Evolutionary conservation across 2,888 invertebrate species (phyloP).

Genomic region (Aromia moschata): DNA sequence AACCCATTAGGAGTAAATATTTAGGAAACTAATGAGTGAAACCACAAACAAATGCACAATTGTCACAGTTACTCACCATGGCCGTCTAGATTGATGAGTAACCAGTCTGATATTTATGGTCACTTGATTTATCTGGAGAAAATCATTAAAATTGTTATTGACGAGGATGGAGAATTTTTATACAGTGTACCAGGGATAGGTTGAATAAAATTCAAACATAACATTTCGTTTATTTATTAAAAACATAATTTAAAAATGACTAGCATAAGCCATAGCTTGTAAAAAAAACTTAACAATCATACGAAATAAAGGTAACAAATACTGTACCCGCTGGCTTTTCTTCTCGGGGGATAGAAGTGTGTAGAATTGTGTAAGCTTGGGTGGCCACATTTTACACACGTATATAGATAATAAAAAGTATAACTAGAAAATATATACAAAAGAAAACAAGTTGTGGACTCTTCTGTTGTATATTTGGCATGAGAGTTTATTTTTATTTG

Average conservation of each 20-base stretch:
- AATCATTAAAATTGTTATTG: too few species aligned
- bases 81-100: too few species aligned
- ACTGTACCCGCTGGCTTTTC: constrained; percentile 23
- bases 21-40: too few species aligned
- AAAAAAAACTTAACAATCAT: constrained; percentile 28
- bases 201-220: constrained; percentile 21
- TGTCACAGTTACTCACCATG: too few species aligned
- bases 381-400: constrained; percentile 7
- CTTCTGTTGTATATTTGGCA: too few species aligned
- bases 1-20: too few species aligned
- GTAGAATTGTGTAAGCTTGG: neutral
- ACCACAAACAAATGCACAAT: too few species aligned
- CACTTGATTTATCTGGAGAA: too few species aligned
- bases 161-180: too few species aligned
- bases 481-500: neutral
- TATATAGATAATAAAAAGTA: constrained; percentile 1
- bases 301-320: constrained; percentile 45
- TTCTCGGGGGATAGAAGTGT: too few species aligned
- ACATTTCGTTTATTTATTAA: constrained; percentile 45
- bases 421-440: neutral
- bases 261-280: constrained; percentile 49
- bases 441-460: neutral
- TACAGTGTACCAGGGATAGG: constrained; percentile 14
- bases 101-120: too few species aligned
- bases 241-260: constrained; percentile 56